These are phyloP conservation scores for Heterodera schachtii DNA, from an alignment of 1,140 invertebrate genomes.

Conservation along the genomic window DNA sequence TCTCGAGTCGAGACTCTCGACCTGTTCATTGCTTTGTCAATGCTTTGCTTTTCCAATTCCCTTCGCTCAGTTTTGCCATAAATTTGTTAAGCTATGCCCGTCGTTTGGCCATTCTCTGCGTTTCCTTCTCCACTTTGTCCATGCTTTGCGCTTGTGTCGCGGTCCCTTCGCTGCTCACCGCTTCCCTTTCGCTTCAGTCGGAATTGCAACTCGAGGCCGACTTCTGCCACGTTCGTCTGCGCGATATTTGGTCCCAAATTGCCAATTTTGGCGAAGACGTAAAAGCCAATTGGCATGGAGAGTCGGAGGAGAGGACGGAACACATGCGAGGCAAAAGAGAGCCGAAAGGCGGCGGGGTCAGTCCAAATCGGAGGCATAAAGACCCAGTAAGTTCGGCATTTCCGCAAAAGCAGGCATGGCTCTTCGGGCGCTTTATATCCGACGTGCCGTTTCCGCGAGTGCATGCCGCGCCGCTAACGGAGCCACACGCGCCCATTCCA, in stretches of 20 bases:
- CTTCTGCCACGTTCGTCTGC: conserved; percentile 48
- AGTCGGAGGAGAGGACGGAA: conserved; percentile 3
- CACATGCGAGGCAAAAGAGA: conserved; percentile 30
- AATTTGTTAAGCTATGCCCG: conserved; percentile 39
- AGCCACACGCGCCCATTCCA: conserved; percentile 4
- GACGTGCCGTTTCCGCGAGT: conserved; percentile 6
- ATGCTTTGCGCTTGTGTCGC: conserved; percentile 34
- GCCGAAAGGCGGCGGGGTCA: conserved; percentile 14
- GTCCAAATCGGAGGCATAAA: conserved; percentile 11
- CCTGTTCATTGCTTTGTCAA: too few species aligned
- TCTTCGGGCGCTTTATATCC: conserved; percentile 38
- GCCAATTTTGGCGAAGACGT: conserved; percentile 37
- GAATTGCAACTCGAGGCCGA: conserved; percentile 44
- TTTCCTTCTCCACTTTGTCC: conserved; percentile 42
- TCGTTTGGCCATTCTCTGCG: conserved; percentile 41
- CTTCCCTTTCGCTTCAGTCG: conserved; percentile 34
- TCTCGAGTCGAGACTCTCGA: too few species aligned
- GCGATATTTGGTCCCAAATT: conserved; percentile 45
- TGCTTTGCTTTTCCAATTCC: too few species aligned
- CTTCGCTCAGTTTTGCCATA: background rate
- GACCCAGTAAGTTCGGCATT: background rate
- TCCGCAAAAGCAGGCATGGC: conserved; percentile 27
- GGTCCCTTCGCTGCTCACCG: conserved; percentile 45
- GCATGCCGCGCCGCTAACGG: conserved; percentile 21
- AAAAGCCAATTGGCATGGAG: background rate